Evolutionary conservation across 2,797 vertebrate species (phyloP).

Genomic region (Chaunax sp.): DNA sequence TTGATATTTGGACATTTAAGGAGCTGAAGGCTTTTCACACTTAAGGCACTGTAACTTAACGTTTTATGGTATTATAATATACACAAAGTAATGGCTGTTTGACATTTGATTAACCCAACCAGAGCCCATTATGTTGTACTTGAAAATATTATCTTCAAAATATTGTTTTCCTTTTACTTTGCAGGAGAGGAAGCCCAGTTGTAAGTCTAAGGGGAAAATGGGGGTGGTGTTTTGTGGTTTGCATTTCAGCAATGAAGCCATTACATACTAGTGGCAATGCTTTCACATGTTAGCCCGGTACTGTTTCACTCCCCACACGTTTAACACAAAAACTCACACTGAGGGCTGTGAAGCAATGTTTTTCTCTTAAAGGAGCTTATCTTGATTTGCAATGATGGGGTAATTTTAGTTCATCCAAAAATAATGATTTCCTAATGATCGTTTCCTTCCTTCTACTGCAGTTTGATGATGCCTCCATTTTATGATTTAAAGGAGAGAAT

Average conservation of each 20-base stretch:
- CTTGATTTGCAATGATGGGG: too few species aligned
- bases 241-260: conserved; percentile 40
- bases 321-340: conserved; percentile 6
- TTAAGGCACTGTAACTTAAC: too few species aligned
- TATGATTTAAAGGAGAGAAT: neutral
- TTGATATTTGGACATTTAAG: too few species aligned
- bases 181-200: conserved; percentile 1
- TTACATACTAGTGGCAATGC: conserved; percentile 24
- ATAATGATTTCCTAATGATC: too few species aligned
- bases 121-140: conserved; percentile 8
- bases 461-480: conserved; percentile 8
- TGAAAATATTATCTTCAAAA: conserved; percentile 18
- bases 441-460: too few species aligned
- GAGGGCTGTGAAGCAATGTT: neutral
- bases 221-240: conserved; percentile 48
- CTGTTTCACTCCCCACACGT: conserved; percentile 21
- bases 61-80: too few species aligned
- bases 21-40: too few species aligned
- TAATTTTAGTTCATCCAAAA: too few species aligned
- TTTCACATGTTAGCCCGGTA: conserved; percentile 17
- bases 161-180: conserved; percentile 25
- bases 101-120: conserved; percentile 10
- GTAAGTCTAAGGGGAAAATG: conserved; percentile 26
- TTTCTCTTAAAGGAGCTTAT: too few species aligned
- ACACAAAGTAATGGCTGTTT: too few species aligned